Evolutionary conservation across 2,797 vertebrate genomes (phyloP).

Genomic region (Clarias laeviceps): DNA sequence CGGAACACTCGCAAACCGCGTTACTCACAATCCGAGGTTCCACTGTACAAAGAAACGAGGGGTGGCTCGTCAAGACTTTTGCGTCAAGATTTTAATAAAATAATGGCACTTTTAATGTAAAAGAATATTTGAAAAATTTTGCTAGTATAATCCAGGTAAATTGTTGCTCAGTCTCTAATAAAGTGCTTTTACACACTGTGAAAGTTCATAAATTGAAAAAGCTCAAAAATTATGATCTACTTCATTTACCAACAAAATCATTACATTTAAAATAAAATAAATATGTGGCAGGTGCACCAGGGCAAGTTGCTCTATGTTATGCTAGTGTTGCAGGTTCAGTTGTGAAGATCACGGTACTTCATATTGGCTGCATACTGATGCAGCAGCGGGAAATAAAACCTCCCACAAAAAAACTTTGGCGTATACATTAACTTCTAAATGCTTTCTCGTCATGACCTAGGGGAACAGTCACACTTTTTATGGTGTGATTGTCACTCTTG

Average conservation of each 20-base stretch:
- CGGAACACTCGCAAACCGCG: no score
- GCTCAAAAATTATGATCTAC: not conserved
- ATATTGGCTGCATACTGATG: not conserved
- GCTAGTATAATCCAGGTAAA: no score
- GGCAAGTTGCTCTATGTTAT: not conserved
- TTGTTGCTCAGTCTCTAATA: not conserved
- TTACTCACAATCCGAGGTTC: no score
- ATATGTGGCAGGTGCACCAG: not conserved
- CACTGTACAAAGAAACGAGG: no score
- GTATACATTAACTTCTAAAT: conserved; percentile 15
- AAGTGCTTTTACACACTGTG: not conserved
- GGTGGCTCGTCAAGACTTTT: no score
- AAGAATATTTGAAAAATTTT: no score
- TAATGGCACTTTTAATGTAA: no score
- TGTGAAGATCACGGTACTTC: not conserved
- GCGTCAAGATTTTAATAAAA: no score
- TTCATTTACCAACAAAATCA: not conserved
- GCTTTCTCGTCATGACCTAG: conserved; percentile 11
- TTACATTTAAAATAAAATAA: not conserved
- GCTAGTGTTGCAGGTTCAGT: not conserved
- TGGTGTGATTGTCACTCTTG: conserved; percentile 12
- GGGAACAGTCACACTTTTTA: conserved; percentile 6
- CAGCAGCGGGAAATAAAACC: conserved; percentile 16
- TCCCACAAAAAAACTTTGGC: not conserved
- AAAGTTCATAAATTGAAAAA: not conserved